Conservation (phyloP, 1,140 invertebrate species). For the Bradysia coprophila region DNA sequence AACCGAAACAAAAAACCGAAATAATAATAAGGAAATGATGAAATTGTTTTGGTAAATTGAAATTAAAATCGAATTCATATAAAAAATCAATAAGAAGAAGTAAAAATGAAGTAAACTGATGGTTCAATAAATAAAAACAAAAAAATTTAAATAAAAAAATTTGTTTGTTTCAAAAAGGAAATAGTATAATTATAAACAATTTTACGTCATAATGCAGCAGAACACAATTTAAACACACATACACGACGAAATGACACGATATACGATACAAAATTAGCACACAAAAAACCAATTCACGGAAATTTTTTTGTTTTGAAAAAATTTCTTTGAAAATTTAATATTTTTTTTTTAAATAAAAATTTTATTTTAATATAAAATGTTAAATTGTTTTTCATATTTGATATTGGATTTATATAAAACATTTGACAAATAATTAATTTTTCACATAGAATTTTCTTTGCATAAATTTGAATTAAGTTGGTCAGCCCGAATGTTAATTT, state of each 20-base stretch:
- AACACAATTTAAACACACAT: slow-evolving; percentile 6
- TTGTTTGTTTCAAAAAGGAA: background rate
- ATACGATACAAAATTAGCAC: slow-evolving; percentile 22
- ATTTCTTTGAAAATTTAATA: slow-evolving; percentile 6
- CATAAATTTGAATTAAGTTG: too few relatives aligned
- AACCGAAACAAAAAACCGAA: background rate
- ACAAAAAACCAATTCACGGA: slow-evolving; percentile 15
- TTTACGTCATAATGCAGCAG: slow-evolving; percentile 2
- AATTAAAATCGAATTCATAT: background rate
- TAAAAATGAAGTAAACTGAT: too few relatives aligned
- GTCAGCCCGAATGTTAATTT: too few relatives aligned
- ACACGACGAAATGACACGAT: slow-evolving; percentile 7
- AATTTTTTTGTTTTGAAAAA: slow-evolving; percentile 6
- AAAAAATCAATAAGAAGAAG: too few relatives aligned
- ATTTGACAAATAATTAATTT: too few relatives aligned
- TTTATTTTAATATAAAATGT: too few relatives aligned
- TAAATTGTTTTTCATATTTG: too few relatives aligned
- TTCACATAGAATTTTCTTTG: too few relatives aligned
- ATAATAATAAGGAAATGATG: background rate
- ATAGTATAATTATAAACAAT: background rate
- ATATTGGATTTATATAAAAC: too few relatives aligned
- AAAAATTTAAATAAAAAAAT: slow-evolving; percentile 1
- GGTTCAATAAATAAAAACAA: background rate
- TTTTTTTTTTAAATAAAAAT: slow-evolving; percentile 2
- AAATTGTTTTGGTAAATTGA: background rate